Percentiles rank a stretch among this genome's conserved stretches.
Conservation (phyloP, 2,797 vertebrate genomes). For the Labroides dimidiatus region DNA sequence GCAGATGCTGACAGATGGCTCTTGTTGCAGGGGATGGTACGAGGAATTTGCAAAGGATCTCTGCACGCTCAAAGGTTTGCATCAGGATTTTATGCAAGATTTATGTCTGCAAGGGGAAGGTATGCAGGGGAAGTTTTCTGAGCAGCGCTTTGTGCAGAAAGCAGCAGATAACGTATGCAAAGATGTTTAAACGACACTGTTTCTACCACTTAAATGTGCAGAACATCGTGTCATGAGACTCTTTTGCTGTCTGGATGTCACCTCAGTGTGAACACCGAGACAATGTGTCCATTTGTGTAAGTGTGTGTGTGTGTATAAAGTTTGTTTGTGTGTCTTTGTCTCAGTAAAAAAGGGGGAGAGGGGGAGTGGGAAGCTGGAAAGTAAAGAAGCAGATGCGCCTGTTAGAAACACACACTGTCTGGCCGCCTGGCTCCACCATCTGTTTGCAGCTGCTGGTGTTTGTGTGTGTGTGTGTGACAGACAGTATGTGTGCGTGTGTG, state of each 20-base stretch:
- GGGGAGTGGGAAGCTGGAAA: constrained; percentile 35
- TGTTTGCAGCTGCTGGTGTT: constrained; percentile 76
- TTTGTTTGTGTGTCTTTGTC: constrained; percentile 49
- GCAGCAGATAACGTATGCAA: too few species aligned
- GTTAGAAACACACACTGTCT: constrained; percentile 67
- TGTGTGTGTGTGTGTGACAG: constrained; percentile 9
- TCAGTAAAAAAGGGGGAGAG: constrained; percentile 4
- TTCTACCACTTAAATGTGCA: not conserved
- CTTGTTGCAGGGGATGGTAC: not conserved
- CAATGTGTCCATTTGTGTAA: constrained; percentile 1
- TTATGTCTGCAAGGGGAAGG: not conserved
- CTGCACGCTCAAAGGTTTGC: not conserved
- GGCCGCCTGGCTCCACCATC: constrained; percentile 69
- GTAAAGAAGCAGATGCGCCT: constrained; percentile 77
- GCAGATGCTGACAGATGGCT: not conserved
- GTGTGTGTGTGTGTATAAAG: not conserved
- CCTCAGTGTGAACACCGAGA: constrained; percentile 51
- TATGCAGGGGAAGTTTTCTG: not conserved
- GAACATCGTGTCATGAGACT: constrained; percentile 4
- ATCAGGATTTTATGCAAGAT: not conserved
- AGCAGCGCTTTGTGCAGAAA: too few species aligned
- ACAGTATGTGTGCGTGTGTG: constrained; percentile 11
- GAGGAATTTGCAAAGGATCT: constrained; percentile 2
- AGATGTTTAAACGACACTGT: not conserved
- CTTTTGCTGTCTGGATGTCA: constrained; percentile 55